These are phyloP conservation scores for Polypterus senegalus DNA, from an alignment of 2,113 vertebrate species.

Conservation along the genomic window DNA sequence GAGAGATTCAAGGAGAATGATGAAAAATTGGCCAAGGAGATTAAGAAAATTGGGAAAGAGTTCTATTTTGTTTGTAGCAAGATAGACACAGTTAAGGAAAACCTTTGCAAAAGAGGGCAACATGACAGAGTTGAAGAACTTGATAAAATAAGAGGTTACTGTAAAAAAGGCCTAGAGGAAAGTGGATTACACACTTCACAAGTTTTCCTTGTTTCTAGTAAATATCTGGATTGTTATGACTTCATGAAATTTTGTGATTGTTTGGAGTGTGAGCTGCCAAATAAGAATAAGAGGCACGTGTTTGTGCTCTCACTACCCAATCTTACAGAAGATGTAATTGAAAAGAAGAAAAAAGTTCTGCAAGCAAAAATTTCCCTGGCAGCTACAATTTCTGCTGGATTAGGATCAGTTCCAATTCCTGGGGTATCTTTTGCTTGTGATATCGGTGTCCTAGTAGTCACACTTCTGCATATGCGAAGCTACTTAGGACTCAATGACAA, in stretches of 20 bases:
- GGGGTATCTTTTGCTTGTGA: slow-evolving; percentile 5
- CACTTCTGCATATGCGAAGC: too few species aligned
- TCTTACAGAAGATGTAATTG: too few species aligned
- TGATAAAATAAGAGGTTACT: slow-evolving; percentile 27
- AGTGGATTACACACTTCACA: slow-evolving; percentile 5
- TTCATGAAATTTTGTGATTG: slow-evolving; percentile 27
- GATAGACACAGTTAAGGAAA: slow-evolving; percentile 34
- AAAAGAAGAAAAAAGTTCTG: too few species aligned
- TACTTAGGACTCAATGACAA: too few species aligned
- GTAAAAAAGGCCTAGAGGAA: slow-evolving; percentile 8
- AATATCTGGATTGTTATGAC: slow-evolving; percentile 21
- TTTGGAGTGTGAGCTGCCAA: slow-evolving; percentile 32
- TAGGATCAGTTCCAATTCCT: too few species aligned
- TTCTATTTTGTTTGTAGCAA: slow-evolving; percentile 45
- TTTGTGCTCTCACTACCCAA: too few species aligned
- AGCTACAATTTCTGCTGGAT: too few species aligned
- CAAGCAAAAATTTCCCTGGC: too few species aligned
- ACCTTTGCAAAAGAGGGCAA: slow-evolving; percentile 13
- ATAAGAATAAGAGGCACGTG: slow-evolving; percentile 25
- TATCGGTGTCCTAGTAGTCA: too few species aligned
- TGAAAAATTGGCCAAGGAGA: slow-evolving; percentile 8
- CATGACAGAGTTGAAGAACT: slow-evolving; percentile 16
- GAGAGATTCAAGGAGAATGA: slow-evolving; percentile 1
- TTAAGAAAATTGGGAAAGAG: slow-evolving; percentile 17
- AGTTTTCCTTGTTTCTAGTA: slow-evolving; percentile 16